A percentile compares a stretch with the other conserved stretches of the same genome.
Conservation (phyloP, 2,113 vertebrate genomes). For the Osmerus eperlanus region DNA sequence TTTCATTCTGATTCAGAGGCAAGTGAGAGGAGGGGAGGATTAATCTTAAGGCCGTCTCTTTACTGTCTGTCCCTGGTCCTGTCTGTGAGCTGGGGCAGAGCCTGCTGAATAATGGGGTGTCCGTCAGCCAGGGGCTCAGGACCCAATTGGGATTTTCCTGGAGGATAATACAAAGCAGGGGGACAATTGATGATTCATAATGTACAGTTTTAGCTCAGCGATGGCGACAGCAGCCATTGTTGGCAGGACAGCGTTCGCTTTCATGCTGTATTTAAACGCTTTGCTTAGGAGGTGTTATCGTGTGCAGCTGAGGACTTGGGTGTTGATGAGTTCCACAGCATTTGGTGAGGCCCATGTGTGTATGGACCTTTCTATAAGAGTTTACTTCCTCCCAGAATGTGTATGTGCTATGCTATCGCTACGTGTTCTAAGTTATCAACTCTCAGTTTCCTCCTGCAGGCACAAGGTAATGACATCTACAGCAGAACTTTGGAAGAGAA, state of each 20-base stretch:
- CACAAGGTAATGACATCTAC: too few relatives aligned
- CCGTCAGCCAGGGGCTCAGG: conserved; percentile 71
- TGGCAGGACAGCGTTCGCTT: conserved; percentile 55
- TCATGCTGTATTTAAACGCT: conserved; percentile 39
- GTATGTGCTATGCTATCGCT: too few relatives aligned
- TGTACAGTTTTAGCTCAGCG: conserved; percentile 71
- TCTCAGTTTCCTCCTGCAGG: too few relatives aligned
- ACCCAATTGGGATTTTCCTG: conserved; percentile 77
- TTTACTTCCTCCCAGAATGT: too few relatives aligned
- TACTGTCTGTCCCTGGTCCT: conserved; percentile 67
- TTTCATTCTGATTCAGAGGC: conserved; percentile 67
- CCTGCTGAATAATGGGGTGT: conserved; percentile 76
- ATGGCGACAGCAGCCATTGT: conserved; percentile 61
- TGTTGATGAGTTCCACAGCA: too few relatives aligned
- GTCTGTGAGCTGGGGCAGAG: conserved; percentile 63
- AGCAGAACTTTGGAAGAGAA: too few relatives aligned
- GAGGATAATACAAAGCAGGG: conserved; percentile 75
- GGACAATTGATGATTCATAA: conserved; percentile 78
- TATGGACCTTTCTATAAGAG: too few relatives aligned
- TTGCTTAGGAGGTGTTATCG: conserved; percentile 42
- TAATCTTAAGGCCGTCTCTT: conserved; percentile 75
- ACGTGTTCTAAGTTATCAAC: too few relatives aligned
- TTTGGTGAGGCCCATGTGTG: too few relatives aligned
- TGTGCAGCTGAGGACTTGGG: too few relatives aligned
- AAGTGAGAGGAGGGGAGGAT: conserved; percentile 60